These are phyloP conservation scores for Anarrhichthys ocellatus DNA, from an alignment of 2,113 vertebrate genomes.

Conservation along the genomic window DNA sequence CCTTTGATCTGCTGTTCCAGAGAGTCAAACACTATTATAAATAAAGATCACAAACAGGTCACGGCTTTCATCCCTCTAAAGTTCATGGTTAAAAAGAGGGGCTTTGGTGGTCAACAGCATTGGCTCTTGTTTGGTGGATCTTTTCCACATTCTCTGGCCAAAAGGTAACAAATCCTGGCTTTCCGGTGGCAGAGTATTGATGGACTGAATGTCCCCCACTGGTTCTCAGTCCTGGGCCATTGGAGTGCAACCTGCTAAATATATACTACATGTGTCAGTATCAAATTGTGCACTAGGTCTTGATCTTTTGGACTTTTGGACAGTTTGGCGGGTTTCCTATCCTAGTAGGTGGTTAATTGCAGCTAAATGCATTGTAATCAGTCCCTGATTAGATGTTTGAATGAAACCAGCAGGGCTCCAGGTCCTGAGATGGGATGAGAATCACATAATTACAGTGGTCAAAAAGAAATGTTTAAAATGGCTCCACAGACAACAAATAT, in stretches of 20 bases:
- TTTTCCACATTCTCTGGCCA: constrained; percentile 30
- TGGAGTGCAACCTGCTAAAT: background rate
- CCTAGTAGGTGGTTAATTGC: constrained; percentile 49
- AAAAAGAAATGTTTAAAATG: constrained; percentile 42
- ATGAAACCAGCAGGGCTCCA: constrained; percentile 36
- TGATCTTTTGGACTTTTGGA: background rate
- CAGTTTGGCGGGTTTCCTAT: constrained; percentile 23
- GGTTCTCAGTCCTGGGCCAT: background rate
- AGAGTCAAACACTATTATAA: constrained; percentile 79
- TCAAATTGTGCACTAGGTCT: background rate
- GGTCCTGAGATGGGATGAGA: constrained; percentile 27
- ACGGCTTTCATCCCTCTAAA: constrained; percentile 82
- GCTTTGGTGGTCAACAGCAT: constrained; percentile 44
- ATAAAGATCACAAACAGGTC: constrained; percentile 81
- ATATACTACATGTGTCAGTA: background rate
- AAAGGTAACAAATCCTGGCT: constrained; percentile 17
- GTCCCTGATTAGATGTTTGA: constrained; percentile 46
- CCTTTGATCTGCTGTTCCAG: constrained; percentile 76
- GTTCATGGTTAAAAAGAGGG: constrained; percentile 74
- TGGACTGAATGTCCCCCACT: background rate
- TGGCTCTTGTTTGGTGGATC: constrained; percentile 41
- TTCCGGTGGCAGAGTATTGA: constrained; percentile 1
- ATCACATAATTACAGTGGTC: constrained; percentile 49
- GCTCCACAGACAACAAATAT: constrained; percentile 6
- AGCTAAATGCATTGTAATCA: constrained; percentile 53